Evolutionary conservation across 1,140 invertebrate species (phyloP), one percentile per base, ranked within the genome.

Genomic region (Armadillidium nasatum): DNA sequence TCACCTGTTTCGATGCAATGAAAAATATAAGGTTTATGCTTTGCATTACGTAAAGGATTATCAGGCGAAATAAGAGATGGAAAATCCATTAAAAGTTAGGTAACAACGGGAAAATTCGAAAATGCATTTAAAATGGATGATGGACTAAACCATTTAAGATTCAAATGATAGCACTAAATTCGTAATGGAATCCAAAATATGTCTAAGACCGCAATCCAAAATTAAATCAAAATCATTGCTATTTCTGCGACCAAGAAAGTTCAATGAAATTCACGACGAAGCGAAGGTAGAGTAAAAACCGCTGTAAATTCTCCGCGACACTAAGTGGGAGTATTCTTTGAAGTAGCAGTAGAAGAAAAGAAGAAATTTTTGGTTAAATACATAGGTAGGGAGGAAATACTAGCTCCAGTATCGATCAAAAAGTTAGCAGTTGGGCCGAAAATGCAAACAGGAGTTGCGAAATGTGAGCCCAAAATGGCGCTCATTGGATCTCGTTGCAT

Each of bases 201-300:
- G 21, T 22, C 4, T 13, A 3, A 13, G 23, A 33, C 6, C 6
- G 6, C 33, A 33, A 33, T 33, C 33, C 33, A 33, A 33, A 33
- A 33, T 33, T 33, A 33, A 33, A 33, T 1, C 2, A 33, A 33
- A 33, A 33, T 33, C 6, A 22, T 15, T 50, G 45, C 23, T 1
- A 44, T 10, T 13, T 50, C 3, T 1, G 72, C 70, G 21, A 50
- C 1, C 0, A 72, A 15, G 33, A 33, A 33, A 33, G 33, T 33
- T 33, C 33, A 33, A 33, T 33, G 45, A 73, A 73, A 22, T 22
- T 73, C 70, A 15, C 4, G 72, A 44, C 72, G 72, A 0, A 73
- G 72, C 7, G 13, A 13, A 1, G 70, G 45, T 7, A 73, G 22
- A n/a, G 15, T 43, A 11, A 68, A 33, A 11, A 33, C 4, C 4